phyloP scores from a whole-genome alignment of 2,888 invertebrate genomes.

The Melolontha melolontha region DNA sequence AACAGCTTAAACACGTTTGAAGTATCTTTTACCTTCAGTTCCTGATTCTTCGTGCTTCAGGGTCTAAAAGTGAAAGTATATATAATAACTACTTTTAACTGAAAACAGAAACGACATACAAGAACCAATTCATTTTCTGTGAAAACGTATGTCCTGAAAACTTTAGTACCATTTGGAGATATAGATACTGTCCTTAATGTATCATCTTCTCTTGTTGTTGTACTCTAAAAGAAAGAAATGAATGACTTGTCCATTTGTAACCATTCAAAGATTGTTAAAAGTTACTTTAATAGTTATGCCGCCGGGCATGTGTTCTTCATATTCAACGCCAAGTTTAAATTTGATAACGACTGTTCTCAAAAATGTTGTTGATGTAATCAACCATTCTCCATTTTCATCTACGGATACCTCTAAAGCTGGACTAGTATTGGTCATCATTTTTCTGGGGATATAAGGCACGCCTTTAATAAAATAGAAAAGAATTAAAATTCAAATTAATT shows the following conservation, averaged over 20 bases:
- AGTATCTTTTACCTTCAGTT: constrained; percentile 70
- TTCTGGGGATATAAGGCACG: constrained; percentile 74
- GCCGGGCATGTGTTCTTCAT: constrained; percentile 75
- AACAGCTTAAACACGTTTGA: constrained; percentile 64
- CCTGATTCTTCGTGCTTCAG: constrained; percentile 68
- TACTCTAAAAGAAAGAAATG: constrained; percentile 64
- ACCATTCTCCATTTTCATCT: constrained; percentile 70
- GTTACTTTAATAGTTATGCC: constrained; percentile 66
- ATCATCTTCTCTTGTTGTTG: constrained; percentile 68
- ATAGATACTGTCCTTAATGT: constrained; percentile 65
- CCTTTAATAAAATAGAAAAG: constrained; percentile 63
- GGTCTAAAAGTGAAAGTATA: constrained; percentile 66
- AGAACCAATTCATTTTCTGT: constrained; percentile 57
- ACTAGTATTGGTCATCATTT: constrained; percentile 73
- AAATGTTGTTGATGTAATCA: constrained; percentile 70
- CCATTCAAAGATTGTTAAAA: not conserved
- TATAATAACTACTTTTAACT: constrained; percentile 14
- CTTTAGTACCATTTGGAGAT: constrained; percentile 61
- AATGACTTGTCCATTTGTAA: not conserved
- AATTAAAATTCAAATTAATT: constrained; percentile 4
- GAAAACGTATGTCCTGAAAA: constrained; percentile 64
- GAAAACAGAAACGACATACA: constrained; percentile 52
- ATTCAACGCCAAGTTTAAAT: constrained; percentile 73
- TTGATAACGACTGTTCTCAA: constrained; percentile 68
- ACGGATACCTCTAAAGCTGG: constrained; percentile 71